Evolutionary conservation across 2,113 vertebrate genomes (phyloP), one percentile per base, ranked within the genome.

Genomic region (Thomomys bottae): DNA sequence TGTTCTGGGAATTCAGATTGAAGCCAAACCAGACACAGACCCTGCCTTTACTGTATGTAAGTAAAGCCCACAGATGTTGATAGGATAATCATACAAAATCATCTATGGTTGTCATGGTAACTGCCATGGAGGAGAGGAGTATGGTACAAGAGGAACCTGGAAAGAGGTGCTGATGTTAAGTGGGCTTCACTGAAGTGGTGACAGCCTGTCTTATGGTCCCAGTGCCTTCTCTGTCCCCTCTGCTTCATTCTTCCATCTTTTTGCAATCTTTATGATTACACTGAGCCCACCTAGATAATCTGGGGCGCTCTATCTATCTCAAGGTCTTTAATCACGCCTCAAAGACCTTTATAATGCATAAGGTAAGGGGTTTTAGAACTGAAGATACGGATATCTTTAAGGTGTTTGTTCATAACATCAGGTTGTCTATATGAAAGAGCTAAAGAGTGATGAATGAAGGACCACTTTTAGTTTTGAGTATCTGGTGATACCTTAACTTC

Each of bases 1-100:
- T 84, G 95, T 73, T 72, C 80, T 94, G 49, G 77, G 89, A 94
- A 87, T 84, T 92, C 86, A 92, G 80, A 90, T 93, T 85, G 90
- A 92, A 94, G 89, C 64, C 82, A 83, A 88, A 34, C 54, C 80
- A 91, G 88, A 88, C 90, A 4, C 8, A 9, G 38, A 66, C 54
- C 32, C 70, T 92, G 67, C 14, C 64, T 88, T 90, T 72, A 42
- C 3, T 61, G 83, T 87, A 66, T 82, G 45, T 64, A 72, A 36
- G 73, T 32, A 63, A 94, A 90, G 64, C n/a, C 71, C 77, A 82
- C n/a, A 82, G 79, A 88, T 26, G 26, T 76, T 63, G 70, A 82
- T 20, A 38, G 84, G 68, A 81, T 70, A 84, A 79, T 73, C 63
- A n/a, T 36, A 34, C 34, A 68, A 42, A 21, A 8, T 84, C 78